Conservation (phyloP, 2,888 invertebrate species). For the Beris morrisii region DNA sequence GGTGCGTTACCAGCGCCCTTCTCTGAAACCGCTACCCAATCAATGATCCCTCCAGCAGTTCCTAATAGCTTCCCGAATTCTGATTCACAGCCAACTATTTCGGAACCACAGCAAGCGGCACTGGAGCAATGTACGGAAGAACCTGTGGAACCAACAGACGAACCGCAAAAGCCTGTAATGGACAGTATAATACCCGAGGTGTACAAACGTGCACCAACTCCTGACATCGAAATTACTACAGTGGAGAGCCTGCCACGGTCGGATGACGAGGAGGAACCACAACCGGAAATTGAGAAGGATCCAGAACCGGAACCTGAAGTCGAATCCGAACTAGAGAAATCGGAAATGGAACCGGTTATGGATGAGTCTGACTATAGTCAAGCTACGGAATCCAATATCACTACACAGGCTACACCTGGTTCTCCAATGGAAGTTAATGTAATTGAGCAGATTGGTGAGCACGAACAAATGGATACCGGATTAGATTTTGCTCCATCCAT, state of each 20-base stretch:
- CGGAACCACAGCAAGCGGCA: neutral
- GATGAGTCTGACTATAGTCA: constrained; percentile 48
- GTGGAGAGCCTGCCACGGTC: constrained; percentile 54
- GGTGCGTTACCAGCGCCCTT: constrained; percentile 31
- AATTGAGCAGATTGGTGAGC: constrained; percentile 43
- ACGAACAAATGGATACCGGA: constrained; percentile 54
- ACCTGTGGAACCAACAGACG: constrained; percentile 23
- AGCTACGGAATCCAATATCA: constrained; percentile 48
- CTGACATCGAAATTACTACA: constrained; percentile 55
- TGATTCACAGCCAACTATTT: constrained; percentile 27
- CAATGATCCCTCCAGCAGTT: constrained; percentile 31
- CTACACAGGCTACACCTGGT: constrained; percentile 41
- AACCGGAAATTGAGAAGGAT: constrained; percentile 39
- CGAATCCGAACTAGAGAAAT: constrained; percentile 35
- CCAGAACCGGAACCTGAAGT: constrained; percentile 36
- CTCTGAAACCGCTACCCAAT: constrained; percentile 18
- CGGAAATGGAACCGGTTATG: constrained; percentile 30
- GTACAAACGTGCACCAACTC: constrained; percentile 51
- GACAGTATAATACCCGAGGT: constrained; percentile 48
- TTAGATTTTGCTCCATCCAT: constrained; percentile 48
- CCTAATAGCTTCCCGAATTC: constrained; percentile 9
- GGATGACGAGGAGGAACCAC: constrained; percentile 53
- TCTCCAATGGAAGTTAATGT: constrained; percentile 4
- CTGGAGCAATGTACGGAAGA: constrained; percentile 28
- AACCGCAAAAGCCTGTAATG: constrained; percentile 38